phyloP scores from a whole-genome alignment of 2,888 invertebrate species.

The Arrhopalites spinosus region DNA sequence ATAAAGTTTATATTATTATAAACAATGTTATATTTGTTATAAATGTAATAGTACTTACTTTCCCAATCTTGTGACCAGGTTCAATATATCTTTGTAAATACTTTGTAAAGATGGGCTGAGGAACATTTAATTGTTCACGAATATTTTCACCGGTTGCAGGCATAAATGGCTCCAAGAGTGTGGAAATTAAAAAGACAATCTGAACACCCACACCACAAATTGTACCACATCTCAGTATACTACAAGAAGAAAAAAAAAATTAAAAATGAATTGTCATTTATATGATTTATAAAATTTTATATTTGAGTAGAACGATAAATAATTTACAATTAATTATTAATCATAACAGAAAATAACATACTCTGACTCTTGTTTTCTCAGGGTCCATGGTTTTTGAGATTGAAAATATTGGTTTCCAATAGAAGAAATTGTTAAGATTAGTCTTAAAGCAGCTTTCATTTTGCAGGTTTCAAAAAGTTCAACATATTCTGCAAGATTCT shows the following conservation, averaged over 20 bases:
- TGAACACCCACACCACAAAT: constrained; percentile 85
- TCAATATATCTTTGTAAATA: constrained; percentile 63
- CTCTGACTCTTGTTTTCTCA: constrained; percentile 78
- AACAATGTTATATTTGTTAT: not conserved
- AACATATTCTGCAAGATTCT: constrained; percentile 76
- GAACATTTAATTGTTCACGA: constrained; percentile 73
- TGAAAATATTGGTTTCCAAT: constrained; percentile 98
- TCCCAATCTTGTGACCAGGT: constrained; percentile 82
- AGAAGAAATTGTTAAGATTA: constrained; percentile 83
- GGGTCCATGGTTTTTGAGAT: constrained; percentile 89
- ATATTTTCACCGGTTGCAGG: constrained; percentile 76
- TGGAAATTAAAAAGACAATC: constrained; percentile 76
- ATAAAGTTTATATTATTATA: too few species aligned
- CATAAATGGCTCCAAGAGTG: constrained; percentile 88
- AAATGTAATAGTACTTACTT: constrained; percentile 58
- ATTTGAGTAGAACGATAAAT: too few species aligned
- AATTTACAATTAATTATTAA: too few species aligned
- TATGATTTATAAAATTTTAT: not conserved
- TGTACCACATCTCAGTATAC: constrained; percentile 62
- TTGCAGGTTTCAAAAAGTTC: constrained; percentile 75
- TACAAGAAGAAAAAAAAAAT: constrained; percentile 27
- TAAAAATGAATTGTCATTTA: not conserved
- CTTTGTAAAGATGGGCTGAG: constrained; percentile 59
- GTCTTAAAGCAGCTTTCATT: constrained; percentile 81
- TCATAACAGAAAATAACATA: constrained; percentile 65